Conservation (phyloP, 2,113 vertebrate genomes). For the Dissostichus mawsoni region DNA sequence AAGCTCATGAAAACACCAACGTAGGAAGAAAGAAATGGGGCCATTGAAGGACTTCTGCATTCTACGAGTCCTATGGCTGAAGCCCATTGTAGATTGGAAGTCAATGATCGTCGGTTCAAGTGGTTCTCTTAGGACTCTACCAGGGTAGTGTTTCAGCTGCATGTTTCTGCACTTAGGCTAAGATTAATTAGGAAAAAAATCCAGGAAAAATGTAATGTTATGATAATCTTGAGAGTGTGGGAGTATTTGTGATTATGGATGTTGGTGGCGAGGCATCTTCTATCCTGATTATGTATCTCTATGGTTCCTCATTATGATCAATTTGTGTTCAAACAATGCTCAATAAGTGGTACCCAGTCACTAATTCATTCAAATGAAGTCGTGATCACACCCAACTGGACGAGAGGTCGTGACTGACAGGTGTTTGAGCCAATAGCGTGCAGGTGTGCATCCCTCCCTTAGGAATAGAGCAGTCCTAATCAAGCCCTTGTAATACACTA, state of each 20-base stretch:
- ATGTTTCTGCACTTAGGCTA: not conserved
- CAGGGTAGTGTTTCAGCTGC: not conserved
- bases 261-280: not conserved
- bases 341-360: not conserved
- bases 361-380: conserved; percentile 35
- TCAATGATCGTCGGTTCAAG: not conserved
- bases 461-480: conserved; percentile 88
- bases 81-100: not conserved
- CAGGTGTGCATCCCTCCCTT: conserved; percentile 76
- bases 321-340: not conserved
- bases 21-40: too few species aligned
- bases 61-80: not conserved
- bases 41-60: too few species aligned
- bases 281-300: not conserved
- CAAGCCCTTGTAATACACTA: conserved; percentile 99
- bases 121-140: not conserved
- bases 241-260: not conserved
- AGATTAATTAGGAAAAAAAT: too few species aligned
- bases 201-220: not conserved
- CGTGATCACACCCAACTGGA: conserved; percentile 45
- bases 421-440: conserved; percentile 69
- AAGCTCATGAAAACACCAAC: too few species aligned
- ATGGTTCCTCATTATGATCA: conserved; percentile 2
- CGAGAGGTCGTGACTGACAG: conserved; percentile 67
- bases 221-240: not conserved